Percentiles rank a stretch among this genome's conserved stretches.
These are phyloP conservation scores for Tauraco hartlaubi DNA, from an alignment of 2,797 vertebrate species.

Conservation along the genomic window DNA sequence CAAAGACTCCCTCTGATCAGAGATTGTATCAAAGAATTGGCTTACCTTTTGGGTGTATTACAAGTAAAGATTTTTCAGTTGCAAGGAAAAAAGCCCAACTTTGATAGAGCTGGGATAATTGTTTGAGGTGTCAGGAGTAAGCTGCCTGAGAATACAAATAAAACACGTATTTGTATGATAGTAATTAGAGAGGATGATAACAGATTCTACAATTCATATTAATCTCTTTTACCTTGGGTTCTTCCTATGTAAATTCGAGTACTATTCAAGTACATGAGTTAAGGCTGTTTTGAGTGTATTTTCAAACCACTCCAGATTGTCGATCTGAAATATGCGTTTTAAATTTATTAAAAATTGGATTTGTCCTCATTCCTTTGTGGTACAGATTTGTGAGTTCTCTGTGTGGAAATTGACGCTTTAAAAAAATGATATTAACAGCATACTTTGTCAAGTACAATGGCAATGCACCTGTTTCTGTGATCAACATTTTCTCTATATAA, in stretches of 20 bases:
- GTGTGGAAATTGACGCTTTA: background rate
- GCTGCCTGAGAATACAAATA: background rate
- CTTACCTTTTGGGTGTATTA: background rate
- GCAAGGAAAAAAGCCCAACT: background rate
- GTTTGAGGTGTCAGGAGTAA: background rate
- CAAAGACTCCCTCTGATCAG: conserved; percentile 15
- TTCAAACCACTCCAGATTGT: background rate
- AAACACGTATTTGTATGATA: background rate
- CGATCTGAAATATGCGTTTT: background rate
- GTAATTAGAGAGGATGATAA: background rate
- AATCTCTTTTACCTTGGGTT: conserved; percentile 29
- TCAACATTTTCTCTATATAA: background rate
- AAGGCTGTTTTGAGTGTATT: conserved; percentile 24
- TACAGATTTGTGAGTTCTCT: background rate
- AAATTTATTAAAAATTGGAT: background rate
- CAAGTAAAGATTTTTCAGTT: background rate
- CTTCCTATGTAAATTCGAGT: background rate
- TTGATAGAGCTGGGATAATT: background rate
- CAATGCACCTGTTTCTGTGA: background rate
- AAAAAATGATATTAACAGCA: conserved; percentile 3
- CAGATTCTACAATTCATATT: background rate
- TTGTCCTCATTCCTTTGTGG: background rate
- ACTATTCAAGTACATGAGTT: background rate
- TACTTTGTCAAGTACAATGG: background rate
- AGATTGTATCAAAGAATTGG: background rate